Evolutionary conservation across 2,888 invertebrate genomes (phyloP).

Genomic region (Crossocerus cetratus): DNA sequence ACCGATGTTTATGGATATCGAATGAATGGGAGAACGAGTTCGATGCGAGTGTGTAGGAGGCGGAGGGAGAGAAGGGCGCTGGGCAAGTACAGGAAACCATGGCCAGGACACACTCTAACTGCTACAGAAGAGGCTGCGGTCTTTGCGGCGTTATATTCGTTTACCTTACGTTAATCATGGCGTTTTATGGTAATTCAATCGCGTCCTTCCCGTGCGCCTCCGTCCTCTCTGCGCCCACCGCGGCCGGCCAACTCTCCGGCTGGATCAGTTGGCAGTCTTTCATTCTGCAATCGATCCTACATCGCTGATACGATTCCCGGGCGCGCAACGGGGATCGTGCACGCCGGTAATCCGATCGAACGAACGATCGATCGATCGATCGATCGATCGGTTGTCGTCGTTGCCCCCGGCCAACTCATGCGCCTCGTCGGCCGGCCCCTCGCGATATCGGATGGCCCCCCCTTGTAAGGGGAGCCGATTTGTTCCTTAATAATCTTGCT

Average conservation of each 20-base stretch:
- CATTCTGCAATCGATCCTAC: slow-evolving; percentile 72
- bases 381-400: slow-evolving; percentile 56
- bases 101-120: slow-evolving; percentile 67
- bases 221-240: slow-evolving; percentile 7
- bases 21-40: background rate
- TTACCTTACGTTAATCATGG: slow-evolving; percentile 77
- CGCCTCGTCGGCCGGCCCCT: slow-evolving; percentile 48
- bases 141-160: slow-evolving; percentile 74
- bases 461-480: slow-evolving; percentile 50
- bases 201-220: slow-evolving; percentile 52
- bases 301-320: slow-evolving; percentile 66
- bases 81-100: slow-evolving; percentile 58
- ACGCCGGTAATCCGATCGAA: slow-evolving; percentile 58
- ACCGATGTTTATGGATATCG: background rate
- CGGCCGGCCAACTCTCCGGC: slow-evolving; percentile 12
- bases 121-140: slow-evolving; percentile 74
- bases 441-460: slow-evolving; percentile 14
- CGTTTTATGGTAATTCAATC: slow-evolving; percentile 76
- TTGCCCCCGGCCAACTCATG: slow-evolving; percentile 47
- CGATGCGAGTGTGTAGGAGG: background rate
- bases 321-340: slow-evolving; percentile 47
- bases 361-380: slow-evolving; percentile 43
- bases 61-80: background rate
- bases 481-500: slow-evolving; percentile 55
- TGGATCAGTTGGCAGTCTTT: slow-evolving; percentile 45